Evolutionary conservation across 2,113 vertebrate genomes (phyloP), one percentile per base, ranked within the genome.

Genomic region (Odobenus rosmarus): DNA sequence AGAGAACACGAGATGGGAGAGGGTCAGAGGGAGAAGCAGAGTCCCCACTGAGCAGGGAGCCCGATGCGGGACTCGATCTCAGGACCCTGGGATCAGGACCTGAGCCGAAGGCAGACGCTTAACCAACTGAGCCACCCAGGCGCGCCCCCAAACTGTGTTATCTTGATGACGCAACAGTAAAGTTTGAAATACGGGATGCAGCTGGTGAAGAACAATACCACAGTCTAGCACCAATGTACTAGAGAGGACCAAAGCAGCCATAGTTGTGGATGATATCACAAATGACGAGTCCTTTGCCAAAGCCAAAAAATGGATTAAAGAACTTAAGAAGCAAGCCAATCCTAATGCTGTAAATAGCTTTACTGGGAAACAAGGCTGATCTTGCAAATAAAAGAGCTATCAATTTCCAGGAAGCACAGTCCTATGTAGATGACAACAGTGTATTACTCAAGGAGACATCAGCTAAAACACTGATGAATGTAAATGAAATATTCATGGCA

Each of bases 131-230:
- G 6, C 62, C 6, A 64, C 31, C 62, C 28, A 64, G 62, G 31
- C 16, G 61, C 62, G 13, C 31, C 31, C 62, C 62, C 13, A 64
- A 64, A 99, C 99, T 7, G 99, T 99, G 83, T 99, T 99, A 99
- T 99, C 99, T 99, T 98, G 99, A 99, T 55, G 99, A 99, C 98
- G 99, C 99, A 97, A 99, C 99, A 1, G 99, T 99, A 98, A 99
- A 99, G 98, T 99, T 99, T 99, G 99, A 99, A 98, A 99, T 99
- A 97, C 99, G 99, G 99, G 99, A 99, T 98, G 99, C 99, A 97
- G 99, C 99, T 94, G 42, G 42, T 39, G 24, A 99, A 98, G 99
- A 99, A 97, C 99, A 99, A 85, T 99, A 99, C 98, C 99, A 99
- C 98, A 99, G 99, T 98, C 98, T 99, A 98, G 99, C 99, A 80